Evolutionary conservation across 2,888 invertebrate species (phyloP), one percentile per base, ranked within the genome.

Genomic region (Papilio gigon): DNA sequence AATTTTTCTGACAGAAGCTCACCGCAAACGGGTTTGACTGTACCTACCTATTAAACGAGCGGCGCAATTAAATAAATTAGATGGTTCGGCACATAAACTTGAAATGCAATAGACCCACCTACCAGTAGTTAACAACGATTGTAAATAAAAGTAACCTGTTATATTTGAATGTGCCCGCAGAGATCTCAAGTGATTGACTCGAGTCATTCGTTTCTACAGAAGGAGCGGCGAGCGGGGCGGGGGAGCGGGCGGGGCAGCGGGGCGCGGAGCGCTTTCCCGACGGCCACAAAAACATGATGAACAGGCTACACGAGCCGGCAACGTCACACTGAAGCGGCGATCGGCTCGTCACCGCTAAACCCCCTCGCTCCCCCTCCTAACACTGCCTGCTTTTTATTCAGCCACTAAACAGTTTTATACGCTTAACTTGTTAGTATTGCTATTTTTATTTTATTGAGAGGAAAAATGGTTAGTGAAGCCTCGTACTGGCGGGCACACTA

Each of bases 201-300:
- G 9, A 2, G 27, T 33, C 17, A 58, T 60, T 17, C 20, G 47
- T 60, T 37, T 60, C 25, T 40, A 60, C 40, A 5, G n/a, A n/a
- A n/a, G n/a, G n/a, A n/a, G n/a, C n/a, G n/a, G 22, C 37, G 40
- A 40, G 22, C 20, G 4, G 47, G 1, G 47, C 42, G 8, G 17
- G 20, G 17, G n/a, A n/a, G n/a, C n/a, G n/a, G 2, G 42, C 20
- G 42, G 17, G 17, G 14, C n/a, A 1, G 14, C 37, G 37, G 37
- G 40, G 40, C 4, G 40, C n/a, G n/a, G 6, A 1, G 42, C 44
- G 61, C 42, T 61, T 30, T 61, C 63, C 14, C 47, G 44, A 50
- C 44, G 6, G n/a, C 20, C 4, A 25, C 50, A 63, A 63, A 63
- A 63, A 63, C 47, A 63, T 63, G 63, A 63, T 50, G 63, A 44